Evolutionary conservation across 2,797 vertebrate species (phyloP).

Genomic region (Pelobates cultripes): DNA sequence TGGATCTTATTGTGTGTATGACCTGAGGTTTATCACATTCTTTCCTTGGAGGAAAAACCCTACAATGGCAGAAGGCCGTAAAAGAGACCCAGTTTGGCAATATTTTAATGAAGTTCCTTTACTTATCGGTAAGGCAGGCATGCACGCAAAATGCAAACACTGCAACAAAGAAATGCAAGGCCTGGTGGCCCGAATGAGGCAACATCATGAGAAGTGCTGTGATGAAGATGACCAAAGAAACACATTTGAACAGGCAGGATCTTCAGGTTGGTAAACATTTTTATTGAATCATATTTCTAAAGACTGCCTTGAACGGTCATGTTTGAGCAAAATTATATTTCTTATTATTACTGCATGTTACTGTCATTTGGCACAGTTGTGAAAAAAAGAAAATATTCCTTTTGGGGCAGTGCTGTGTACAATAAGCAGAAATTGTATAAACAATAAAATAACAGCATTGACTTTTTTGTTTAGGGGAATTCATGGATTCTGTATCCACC

Average conservation of each 20-base stretch:
- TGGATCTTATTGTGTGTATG: no score
- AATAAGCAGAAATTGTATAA: slow-evolving; percentile 31
- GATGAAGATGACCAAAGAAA: slow-evolving; percentile 41
- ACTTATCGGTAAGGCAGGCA: slow-evolving; percentile 19
- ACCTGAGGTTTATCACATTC: no score
- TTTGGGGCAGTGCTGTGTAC: slow-evolving; percentile 1
- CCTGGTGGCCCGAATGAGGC: slow-evolving; percentile 23
- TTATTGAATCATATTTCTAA: slow-evolving; percentile 29
- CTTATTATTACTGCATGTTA: slow-evolving; percentile 32
- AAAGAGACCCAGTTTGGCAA: no score
- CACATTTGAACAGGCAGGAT: slow-evolving; percentile 34
- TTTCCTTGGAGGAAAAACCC: no score
- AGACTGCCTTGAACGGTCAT: slow-evolving; percentile 3
- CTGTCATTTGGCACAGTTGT: slow-evolving; percentile 10
- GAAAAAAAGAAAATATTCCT: slow-evolving; percentile 27
- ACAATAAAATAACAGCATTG: slow-evolving; percentile 40
- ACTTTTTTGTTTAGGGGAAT: slow-evolving; percentile 41
- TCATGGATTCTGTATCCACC: slow-evolving; percentile 30
- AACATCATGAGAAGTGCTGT: slow-evolving; percentile 35
- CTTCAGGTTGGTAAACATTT: slow-evolving; percentile 39
- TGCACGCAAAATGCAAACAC: no score
- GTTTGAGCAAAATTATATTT: slow-evolving; percentile 22
- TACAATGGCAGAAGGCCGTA: slow-evolving; percentile 17
- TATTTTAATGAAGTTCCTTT: slow-evolving; percentile 26
- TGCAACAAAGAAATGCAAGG: slow-evolving; percentile 35